Conservation (phyloP, 2,113 vertebrate genomes). For the Phyllopteryx taeniolatus region DNA sequence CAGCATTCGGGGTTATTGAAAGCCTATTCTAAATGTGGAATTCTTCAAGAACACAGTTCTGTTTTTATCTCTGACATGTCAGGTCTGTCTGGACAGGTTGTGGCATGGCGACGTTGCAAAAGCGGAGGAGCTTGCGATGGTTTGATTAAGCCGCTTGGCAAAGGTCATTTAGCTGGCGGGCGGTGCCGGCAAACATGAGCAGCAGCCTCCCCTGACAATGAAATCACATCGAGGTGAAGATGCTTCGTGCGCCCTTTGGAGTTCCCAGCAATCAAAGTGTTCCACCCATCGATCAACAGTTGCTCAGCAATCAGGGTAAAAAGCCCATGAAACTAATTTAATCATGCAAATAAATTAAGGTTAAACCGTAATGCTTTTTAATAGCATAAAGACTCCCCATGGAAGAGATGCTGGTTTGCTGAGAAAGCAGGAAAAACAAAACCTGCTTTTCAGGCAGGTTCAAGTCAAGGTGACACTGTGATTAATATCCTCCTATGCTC, state of each 20-base stretch:
- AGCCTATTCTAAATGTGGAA: conserved; percentile 13
- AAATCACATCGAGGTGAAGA: conserved; percentile 29
- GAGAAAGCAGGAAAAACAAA: conserved; percentile 26
- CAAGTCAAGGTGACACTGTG: conserved; percentile 57
- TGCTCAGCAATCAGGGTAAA: conserved; percentile 29
- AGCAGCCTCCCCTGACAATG: conserved; percentile 18
- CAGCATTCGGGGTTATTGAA: background rate
- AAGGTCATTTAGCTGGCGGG: conserved; percentile 23
- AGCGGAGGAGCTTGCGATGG: conserved; percentile 3
- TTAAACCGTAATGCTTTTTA: conserved; percentile 15
- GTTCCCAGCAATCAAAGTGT: conserved; percentile 37
- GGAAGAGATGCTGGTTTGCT: conserved; percentile 13
- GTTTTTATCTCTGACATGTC: background rate
- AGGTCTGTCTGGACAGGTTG: conserved; percentile 25
- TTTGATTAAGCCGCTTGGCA: conserved; percentile 19
- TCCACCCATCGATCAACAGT: conserved; percentile 37
- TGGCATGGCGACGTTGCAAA: conserved; percentile 18
- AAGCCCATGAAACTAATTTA: conserved; percentile 28
- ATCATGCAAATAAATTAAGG: conserved; percentile 32
- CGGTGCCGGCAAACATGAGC: conserved; percentile 39
- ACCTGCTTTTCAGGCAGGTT: conserved; percentile 23
- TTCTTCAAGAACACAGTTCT: conserved; percentile 5
- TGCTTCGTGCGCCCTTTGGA: conserved; percentile 25
- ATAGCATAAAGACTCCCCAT: background rate
- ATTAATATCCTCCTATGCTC: conserved; percentile 44